Evolutionary conservation across 2,113 vertebrate genomes (phyloP), one percentile per base, ranked within the genome.

Genomic region (Pogona vitticeps): DNA sequence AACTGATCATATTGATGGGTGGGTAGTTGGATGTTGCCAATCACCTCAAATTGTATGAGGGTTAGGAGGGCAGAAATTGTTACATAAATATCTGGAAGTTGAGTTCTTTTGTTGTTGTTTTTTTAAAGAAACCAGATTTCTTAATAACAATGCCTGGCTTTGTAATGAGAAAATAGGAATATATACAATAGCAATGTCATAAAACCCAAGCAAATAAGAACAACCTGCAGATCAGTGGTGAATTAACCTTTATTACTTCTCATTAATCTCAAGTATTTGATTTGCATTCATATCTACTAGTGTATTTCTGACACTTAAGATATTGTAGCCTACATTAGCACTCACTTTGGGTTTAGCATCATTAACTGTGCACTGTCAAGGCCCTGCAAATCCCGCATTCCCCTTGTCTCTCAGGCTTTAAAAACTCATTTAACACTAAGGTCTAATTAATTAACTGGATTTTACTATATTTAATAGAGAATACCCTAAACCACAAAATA

Each of bases 381-480:
- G 92, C 90, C 65, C 63, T 85, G 92, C 89, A 95, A 94, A 95
- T 94, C 92, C 92, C 92, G 90, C 90, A 91, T 88, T 92, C 86
- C 86, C 81, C 75, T 91, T 88, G 88, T 95, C 93, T 96, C 94
- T 94, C 92, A 94, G 92, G 93, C 91, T 95, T 95, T 95, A 92
- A 94, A 94, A 93, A 88, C 90, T 96, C 93, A 94, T 94, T 95
- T 95, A 95, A 94, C 92, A 93, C 76, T 88, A 88, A 95, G 38
- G 90, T 87, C 84, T 94, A 94, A 95, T 95, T 95, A 96, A 95
- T 96, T 95, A 96, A 94, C 90, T 91, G 73, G 77, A 91, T 94
- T 96, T 95, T 94, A 80, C 91, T 92, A 94, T 94, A 93, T 95
- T 94, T 95, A 94, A 94, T 90, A 75, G 85, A 95, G 80, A 91